Evolutionary conservation across 2,113 vertebrate species (phyloP).

Genomic region (Notothenia rossii): DNA sequence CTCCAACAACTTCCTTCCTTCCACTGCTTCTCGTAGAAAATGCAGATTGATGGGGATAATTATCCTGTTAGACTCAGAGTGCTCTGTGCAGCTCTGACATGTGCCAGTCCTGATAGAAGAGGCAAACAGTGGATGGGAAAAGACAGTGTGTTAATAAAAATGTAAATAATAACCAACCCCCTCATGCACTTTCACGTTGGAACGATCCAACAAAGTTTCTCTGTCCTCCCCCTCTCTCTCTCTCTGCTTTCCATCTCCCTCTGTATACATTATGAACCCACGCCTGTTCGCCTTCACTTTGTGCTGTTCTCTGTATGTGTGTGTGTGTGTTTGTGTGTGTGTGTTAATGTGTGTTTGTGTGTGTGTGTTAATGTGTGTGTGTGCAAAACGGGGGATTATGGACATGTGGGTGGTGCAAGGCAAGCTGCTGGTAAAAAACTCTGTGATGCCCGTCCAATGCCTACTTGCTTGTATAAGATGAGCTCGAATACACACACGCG

Average conservation of each 20-base stretch:
- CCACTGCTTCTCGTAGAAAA: constrained; percentile 49
- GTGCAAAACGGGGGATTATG: constrained; percentile 16
- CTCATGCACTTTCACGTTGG: constrained; percentile 3
- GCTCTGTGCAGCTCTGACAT: not conserved
- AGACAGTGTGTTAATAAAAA: not conserved
- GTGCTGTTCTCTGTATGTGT: constrained; percentile 4
- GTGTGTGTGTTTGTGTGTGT: constrained; percentile 2
- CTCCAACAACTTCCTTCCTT: constrained; percentile 63
- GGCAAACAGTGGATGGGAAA: not conserved
- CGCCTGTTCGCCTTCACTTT: constrained; percentile 42
- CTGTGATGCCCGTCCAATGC: constrained; percentile 21
- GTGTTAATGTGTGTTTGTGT: not conserved
- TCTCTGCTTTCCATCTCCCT: constrained; percentile 55
- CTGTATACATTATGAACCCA: constrained; percentile 67
- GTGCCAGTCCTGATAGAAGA: not conserved
- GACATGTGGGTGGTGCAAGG: constrained; percentile 45
- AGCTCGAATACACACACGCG: not conserved
- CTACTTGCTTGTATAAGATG: constrained; percentile 17
- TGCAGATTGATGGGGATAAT: constrained; percentile 58
- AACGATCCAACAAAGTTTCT: constrained; percentile 54
- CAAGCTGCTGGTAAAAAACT: constrained; percentile 37
- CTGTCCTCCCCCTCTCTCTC: constrained; percentile 48
- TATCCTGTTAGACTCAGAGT: constrained; percentile 55
- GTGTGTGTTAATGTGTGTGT: constrained; percentile 1
- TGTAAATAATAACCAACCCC: no score